A percentile compares a stretch with the other conserved stretches of the same genome.
phyloP scores from a whole-genome alignment of 2,888 invertebrate species.

The Graphium colonna region DNA sequence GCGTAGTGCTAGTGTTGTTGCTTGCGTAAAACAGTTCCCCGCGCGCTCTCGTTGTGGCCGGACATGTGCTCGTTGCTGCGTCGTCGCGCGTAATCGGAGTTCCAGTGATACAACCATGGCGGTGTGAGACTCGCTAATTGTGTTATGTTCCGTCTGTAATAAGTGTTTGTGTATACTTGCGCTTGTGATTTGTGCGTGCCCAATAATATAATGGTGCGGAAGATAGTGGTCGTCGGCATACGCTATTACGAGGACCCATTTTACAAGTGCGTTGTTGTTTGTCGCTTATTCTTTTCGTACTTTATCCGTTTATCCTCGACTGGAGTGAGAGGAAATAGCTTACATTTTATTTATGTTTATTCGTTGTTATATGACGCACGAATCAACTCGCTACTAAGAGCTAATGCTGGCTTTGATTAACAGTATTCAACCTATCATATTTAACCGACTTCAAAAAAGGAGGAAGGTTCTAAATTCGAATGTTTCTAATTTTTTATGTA shows the following conservation, averaged over 20 bases:
- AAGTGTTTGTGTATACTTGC: slow-evolving; percentile 38
- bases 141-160: slow-evolving; percentile 46
- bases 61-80: slow-evolving; percentile 41
- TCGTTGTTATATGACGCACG: too few species aligned
- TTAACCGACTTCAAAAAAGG: too few species aligned
- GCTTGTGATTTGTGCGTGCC: slow-evolving; percentile 33
- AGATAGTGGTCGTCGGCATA: slow-evolving; percentile 70
- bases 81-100: slow-evolving; percentile 26
- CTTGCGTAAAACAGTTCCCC: slow-evolving; percentile 43
- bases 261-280: slow-evolving; percentile 57
- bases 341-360: too few species aligned
- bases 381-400: too few species aligned
- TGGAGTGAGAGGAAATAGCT: neutral
- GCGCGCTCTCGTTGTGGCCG: slow-evolving; percentile 34
- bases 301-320: neutral
- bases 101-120: slow-evolving; percentile 49
- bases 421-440: too few species aligned
- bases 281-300: slow-evolving; percentile 5
- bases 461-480: too few species aligned
- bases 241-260: slow-evolving; percentile 73
- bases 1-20: slow-evolving; percentile 34
- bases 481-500: too few species aligned
- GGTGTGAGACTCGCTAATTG: slow-evolving; percentile 50
- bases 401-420: too few species aligned
- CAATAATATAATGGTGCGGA: slow-evolving; percentile 62